A percentile compares a stretch with the other conserved stretches of the same genome.
phyloP scores from a whole-genome alignment of 2,797 vertebrate species.

The Typhlichthys eigenmanni region DNA sequence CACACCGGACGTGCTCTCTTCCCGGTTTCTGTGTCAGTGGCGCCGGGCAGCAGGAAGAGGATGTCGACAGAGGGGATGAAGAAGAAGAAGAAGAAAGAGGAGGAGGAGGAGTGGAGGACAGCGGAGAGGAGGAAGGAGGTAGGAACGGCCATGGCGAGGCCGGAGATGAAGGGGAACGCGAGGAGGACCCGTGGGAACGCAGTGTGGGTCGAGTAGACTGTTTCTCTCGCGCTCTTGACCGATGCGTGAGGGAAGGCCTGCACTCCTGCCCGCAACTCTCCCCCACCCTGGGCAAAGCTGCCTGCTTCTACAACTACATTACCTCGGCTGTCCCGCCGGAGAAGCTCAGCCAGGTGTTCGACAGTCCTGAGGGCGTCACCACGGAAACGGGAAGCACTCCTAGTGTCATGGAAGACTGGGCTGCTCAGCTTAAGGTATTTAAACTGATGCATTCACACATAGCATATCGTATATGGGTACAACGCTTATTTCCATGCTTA shows the following conservation, averaged over 20 bases:
- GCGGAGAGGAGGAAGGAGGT: slow-evolving; percentile 46
- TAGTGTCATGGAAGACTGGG: slow-evolving; percentile 68
- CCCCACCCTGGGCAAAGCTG: slow-evolving; percentile 72
- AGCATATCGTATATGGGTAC: background rate
- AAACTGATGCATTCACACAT: background rate
- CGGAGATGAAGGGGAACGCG: slow-evolving; percentile 54
- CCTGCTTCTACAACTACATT: slow-evolving; percentile 79
- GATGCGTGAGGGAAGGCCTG: slow-evolving; percentile 77
- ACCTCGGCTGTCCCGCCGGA: slow-evolving; percentile 78
- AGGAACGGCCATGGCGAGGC: slow-evolving; percentile 54
- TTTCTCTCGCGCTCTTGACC: slow-evolving; percentile 76
- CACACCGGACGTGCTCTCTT: slow-evolving; percentile 63
- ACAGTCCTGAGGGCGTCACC: slow-evolving; percentile 43
- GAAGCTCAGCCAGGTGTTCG: slow-evolving; percentile 79
- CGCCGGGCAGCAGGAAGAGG: slow-evolving; percentile 50
- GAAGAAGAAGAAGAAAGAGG: slow-evolving; percentile 15
- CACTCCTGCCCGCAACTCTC: slow-evolving; percentile 70
- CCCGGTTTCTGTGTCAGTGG: slow-evolving; percentile 69
- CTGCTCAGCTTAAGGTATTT: slow-evolving; percentile 76
- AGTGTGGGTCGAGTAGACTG: slow-evolving; percentile 76
- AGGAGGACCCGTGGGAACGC: slow-evolving; percentile 72
- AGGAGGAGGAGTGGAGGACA: slow-evolving; percentile 39
- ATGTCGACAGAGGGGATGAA: background rate
- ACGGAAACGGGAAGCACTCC: slow-evolving; percentile 41
- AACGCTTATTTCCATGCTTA: too few species aligned